These are phyloP conservation scores for Jaculus jaculus DNA, from an alignment of 2,113 vertebrate species.

Conservation along the genomic window DNA sequence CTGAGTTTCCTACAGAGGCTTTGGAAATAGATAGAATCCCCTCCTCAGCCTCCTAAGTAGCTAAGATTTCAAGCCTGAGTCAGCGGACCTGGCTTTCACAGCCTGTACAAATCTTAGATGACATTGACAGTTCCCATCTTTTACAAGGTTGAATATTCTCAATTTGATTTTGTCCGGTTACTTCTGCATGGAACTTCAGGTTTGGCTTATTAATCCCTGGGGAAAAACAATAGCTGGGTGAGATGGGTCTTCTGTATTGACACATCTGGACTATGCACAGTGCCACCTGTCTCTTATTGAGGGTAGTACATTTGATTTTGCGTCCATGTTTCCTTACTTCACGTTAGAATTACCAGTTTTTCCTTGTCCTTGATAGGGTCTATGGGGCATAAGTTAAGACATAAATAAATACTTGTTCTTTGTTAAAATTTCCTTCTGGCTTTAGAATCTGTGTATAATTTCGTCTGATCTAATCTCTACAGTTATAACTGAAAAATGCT, in stretches of 20 bases:
- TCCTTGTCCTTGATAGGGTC: background rate
- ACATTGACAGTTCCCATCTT: background rate
- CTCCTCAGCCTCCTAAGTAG: no score
- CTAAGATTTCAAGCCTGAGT: background rate
- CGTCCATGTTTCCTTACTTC: background rate
- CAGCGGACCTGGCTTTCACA: background rate
- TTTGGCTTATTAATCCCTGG: background rate
- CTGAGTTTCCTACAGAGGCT: background rate
- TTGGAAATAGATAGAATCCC: background rate
- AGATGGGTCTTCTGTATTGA: background rate
- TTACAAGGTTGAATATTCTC: background rate
- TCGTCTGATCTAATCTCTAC: constrained; percentile 6
- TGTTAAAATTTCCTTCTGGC: background rate
- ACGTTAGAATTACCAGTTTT: background rate
- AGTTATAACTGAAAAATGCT: background rate
- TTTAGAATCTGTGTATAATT: constrained; percentile 1
- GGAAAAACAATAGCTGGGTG: background rate
- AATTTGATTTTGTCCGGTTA: background rate
- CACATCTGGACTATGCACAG: background rate
- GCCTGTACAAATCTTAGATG: background rate
- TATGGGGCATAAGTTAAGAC: constrained; percentile 1
- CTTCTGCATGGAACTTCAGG: constrained; percentile 28
- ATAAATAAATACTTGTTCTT: background rate
- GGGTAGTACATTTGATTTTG: background rate
- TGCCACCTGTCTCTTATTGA: background rate